A percentile compares a stretch with the other conserved stretches of the same genome.
Evolutionary conservation across 2,797 vertebrate species (phyloP).

Genomic region (Crocidura indochinensis): DNA sequence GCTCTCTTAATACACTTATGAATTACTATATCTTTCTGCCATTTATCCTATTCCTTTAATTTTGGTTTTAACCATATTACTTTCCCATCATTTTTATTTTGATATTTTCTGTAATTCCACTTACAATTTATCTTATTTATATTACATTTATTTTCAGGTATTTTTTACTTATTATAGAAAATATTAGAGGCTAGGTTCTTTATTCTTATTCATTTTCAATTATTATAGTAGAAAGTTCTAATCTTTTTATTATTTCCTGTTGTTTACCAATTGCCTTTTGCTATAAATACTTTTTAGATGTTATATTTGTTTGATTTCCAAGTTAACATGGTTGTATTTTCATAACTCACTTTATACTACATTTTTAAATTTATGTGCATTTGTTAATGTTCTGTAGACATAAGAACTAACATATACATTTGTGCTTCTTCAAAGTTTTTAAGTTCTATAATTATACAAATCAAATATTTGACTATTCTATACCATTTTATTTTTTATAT

Average conservation of each 20-base stretch:
- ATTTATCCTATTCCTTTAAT: background rate
- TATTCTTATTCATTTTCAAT: background rate
- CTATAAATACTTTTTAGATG: slow-evolving; percentile 24
- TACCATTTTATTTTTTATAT: slow-evolving; percentile 26
- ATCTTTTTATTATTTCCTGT: background rate
- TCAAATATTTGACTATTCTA: background rate
- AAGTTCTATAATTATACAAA: background rate
- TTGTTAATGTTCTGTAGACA: background rate
- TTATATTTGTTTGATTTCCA: slow-evolving; percentile 31
- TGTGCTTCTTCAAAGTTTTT: background rate
- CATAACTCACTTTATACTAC: too few species aligned
- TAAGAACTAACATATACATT: background rate
- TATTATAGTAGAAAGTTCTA: background rate
- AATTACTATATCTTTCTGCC: background rate
- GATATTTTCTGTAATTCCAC: background rate
- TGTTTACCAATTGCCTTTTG: slow-evolving; percentile 42
- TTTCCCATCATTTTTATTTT: background rate
- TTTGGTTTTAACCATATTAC: slow-evolving; percentile 2
- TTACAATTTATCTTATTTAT: background rate
- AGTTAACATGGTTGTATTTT: slow-evolving; percentile 12
- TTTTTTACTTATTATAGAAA: slow-evolving; percentile 44
- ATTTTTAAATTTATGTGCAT: too few species aligned
- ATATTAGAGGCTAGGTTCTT: background rate
- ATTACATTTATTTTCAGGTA: background rate
- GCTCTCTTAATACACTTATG: background rate